Evolutionary conservation across 1,140 invertebrate species (phyloP).

Genomic region (Aphaenogaster ashmeadi): DNA sequence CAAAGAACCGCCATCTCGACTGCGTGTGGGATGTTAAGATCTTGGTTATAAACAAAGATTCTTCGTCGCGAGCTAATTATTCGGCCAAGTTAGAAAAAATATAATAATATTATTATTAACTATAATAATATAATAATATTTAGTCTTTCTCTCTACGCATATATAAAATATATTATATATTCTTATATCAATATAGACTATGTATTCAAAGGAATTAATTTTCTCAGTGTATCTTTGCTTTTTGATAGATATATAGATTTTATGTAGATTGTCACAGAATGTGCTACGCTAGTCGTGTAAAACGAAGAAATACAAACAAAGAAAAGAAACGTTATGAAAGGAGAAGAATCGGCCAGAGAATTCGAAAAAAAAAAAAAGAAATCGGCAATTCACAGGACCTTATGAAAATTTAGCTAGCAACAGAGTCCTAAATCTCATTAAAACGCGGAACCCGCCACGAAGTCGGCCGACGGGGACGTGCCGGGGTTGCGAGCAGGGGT

Average conservation of each 20-base stretch:
- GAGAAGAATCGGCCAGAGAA: slow-evolving; percentile 36
- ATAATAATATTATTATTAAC: not conserved
- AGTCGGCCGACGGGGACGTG: slow-evolving; percentile 41
- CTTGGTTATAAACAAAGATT: not conserved
- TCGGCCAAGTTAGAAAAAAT: not conserved
- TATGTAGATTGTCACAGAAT: not conserved
- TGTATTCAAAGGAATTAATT: not conserved
- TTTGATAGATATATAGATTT: not conserved
- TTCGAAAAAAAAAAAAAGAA: slow-evolving; percentile 35
- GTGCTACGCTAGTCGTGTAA: not conserved
- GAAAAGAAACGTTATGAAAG: slow-evolving; percentile 55
- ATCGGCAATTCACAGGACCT: slow-evolving; percentile 76
- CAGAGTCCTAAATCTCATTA: slow-evolving; percentile 85
- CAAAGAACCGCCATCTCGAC: slow-evolving; percentile 29
- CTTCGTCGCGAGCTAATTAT: slow-evolving; percentile 10
- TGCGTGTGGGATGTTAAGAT: slow-evolving; percentile 17
- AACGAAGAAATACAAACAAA: not conserved
- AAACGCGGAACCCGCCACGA: slow-evolving; percentile 74
- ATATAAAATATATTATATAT: not conserved
- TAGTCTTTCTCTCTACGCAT: not conserved
- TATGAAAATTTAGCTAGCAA: slow-evolving; percentile 84
- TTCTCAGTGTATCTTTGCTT: not conserved
- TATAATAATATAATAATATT: not conserved
- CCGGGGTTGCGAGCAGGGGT: slow-evolving; percentile 38
- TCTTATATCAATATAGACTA: not conserved